phyloP scores from a whole-genome alignment of 30 jellyfish, hydroid and myxozoan species.

The Aurelia sp. region DNA sequence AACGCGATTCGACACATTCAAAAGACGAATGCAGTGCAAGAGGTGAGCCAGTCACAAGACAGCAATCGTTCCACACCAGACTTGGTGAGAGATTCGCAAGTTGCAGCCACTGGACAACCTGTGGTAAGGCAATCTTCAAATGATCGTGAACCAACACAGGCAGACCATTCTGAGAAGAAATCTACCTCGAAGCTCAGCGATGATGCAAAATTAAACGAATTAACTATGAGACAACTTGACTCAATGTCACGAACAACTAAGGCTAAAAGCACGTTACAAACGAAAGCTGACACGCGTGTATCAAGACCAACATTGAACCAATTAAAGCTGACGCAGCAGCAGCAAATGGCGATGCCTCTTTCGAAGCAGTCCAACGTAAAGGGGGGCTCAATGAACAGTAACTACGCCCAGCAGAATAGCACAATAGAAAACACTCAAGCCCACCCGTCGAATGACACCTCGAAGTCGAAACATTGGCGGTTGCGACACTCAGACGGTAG shows the following conservation, averaged over 20 bases:
- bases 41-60: slow-evolving; percentile 24
- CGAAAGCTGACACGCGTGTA: slow-evolving; percentile 76
- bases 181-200: slow-evolving; percentile 29
- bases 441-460: slow-evolving; percentile 3
- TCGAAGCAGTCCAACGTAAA: slow-evolving; percentile 9
- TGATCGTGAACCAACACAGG: slow-evolving; percentile 13
- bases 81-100: slow-evolving; percentile 22
- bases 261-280: slow-evolving; percentile 39
- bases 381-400: background rate
- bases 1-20: slow-evolving; percentile 50
- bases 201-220: slow-evolving; percentile 61
- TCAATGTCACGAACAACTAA: slow-evolving; percentile 72
- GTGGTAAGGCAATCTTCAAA: slow-evolving; percentile 15
- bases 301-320: slow-evolving; percentile 92
- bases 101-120: slow-evolving; percentile 11
- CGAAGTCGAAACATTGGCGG: slow-evolving; percentile 12
- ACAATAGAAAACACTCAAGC: background rate
- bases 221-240: slow-evolving; percentile 78
- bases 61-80: slow-evolving; percentile 58
- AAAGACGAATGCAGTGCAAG: slow-evolving; percentile 37
- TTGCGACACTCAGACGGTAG: slow-evolving; percentile 1
- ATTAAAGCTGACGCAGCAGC: slow-evolving; percentile 82
- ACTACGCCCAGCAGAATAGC: background rate
- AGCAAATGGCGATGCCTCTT: slow-evolving; percentile 68
- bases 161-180: slow-evolving; percentile 52